Base-by-base conservation (phyloP, 2,113 vertebrate genomes). In the Chloroceryle aenea region DNA sequence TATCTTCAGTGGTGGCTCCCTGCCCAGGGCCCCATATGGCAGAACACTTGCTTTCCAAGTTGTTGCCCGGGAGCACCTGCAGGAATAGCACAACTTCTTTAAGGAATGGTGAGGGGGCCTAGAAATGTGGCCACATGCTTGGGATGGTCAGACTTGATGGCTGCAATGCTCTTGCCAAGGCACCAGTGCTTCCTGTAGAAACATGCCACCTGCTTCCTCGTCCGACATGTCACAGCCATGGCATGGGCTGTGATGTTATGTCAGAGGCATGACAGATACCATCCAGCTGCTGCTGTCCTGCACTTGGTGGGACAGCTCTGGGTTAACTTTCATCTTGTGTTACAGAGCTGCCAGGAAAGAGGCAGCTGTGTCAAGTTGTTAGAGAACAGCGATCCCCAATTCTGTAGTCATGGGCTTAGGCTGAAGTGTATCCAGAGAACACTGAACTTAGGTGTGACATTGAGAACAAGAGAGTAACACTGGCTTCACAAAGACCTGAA, bases 21-120 rank as follows among this genome's bases (percentile, higher is more conserved):
- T 94, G 80, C 80, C 77, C 50, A 45, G n/a, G 10, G 42, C 52
- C 43, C 52, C 78, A 81, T 81, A 48, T 84, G 87, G 71, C 63
- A 74, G 72, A 86, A 88, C 93, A 96, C 55, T 95, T 96, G 95
- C 63, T 87, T 83, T 87, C 45, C 75, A 94, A 88, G 55, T 85
- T 85, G 85, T 66, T 72, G 29, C 47, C 42, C 67, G 30, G 42
- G 8, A 90, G 30, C 87, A 90, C 85, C 75, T 93, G 91, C 95
- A 91, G 67, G 61, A 92, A 93, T 93, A 90, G 63, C 48, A 52
- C 26, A 71, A 45, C 42, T 84, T 92, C 89, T 89, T 94, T 48
- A 91, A 85, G 52, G 32, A 58, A 21, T 50, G 67, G 32, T 47
- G 2, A 4, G 32, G 40, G 19, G 42, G 53, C 22, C 66, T 91